Evolutionary conservation across 2,888 invertebrate species (phyloP), one percentile per base, ranked within the genome.

Genomic region (Agonopterix heracliana): DNA sequence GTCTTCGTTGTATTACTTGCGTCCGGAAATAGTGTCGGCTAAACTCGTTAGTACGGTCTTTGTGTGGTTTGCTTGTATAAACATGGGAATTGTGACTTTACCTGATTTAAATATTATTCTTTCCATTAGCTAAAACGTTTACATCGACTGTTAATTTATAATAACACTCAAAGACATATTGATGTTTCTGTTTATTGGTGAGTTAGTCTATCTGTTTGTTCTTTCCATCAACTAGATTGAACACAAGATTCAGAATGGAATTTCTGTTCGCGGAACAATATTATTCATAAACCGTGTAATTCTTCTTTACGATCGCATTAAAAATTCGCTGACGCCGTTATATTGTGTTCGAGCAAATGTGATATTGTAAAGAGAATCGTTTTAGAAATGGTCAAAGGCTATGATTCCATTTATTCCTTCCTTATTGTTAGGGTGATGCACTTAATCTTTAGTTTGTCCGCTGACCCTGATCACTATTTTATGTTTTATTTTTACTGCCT

Each of bases 271-370:
- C 57, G 53, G 59, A 63, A 62, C 59, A 60, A 64, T 65, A 66
- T 63, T 63, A 68, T 65, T 66, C 68, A 70, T 68, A 67, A 65
- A 66, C 63, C 67, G 63, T 66, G 63, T 67, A 64, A 71, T 70
- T 64, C 65, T 59, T 60, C 65, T 75, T 75, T 72, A 74, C 71
- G 59, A 61, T 60, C 49, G 56, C 67, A 64, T 68, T 71, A 72
- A 71, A 72, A 60, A 61, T 58, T 50, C 62, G 63, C 64, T 59
- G 61, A 54, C 66, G 61, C 61, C 60, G 54, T 52, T 54, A 59
- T 57, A 55, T 62, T 63, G 61, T 63, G 51, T 56, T 53, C 55
- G 55, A 54, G 59, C 49, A 55, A 55, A 53, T 53, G 51, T 52
- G 48, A 48, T 47, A 48, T 48, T 26, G 26, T 50, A 54, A 52